phyloP scores from a whole-genome alignment of 2,797 vertebrate genomes.

The Mareca strepera region DNA sequence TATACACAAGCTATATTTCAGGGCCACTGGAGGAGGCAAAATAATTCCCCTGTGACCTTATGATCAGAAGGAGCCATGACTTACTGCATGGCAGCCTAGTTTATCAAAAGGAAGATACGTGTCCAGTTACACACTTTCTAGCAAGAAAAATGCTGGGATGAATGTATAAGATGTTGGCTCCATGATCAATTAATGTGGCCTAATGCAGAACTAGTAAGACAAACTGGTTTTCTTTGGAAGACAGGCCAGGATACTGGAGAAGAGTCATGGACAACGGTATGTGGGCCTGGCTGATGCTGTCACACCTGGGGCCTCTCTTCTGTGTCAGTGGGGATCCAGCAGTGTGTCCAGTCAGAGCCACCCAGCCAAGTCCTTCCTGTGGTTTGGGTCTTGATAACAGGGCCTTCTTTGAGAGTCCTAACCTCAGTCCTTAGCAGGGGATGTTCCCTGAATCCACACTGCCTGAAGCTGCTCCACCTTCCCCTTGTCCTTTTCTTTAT shows the following conservation, averaged over 20 bases:
- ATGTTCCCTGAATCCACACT: not conserved
- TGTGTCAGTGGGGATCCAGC: not conserved
- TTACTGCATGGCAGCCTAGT: not conserved
- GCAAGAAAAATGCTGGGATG: not conserved
- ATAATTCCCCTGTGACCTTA: not conserved
- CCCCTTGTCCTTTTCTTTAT: not conserved
- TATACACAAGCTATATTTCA: not conserved
- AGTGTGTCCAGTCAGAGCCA: not conserved
- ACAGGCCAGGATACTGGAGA: not conserved
- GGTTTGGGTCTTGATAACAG: not conserved
- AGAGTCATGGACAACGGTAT: not conserved
- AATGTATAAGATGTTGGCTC: not conserved
- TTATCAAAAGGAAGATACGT: not conserved
- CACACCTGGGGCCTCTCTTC: not conserved
- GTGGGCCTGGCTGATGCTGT: not conserved
- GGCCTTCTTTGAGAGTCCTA: not conserved
- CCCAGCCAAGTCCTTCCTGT: not conserved
- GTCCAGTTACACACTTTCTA: not conserved
- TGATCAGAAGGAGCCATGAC: not conserved
- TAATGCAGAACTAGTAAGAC: rapidly evolving
- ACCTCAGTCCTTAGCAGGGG: not conserved
- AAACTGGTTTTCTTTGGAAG: not conserved
- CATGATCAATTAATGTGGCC: not conserved
- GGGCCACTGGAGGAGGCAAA: not conserved
- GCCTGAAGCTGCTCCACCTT: not conserved